Percentiles rank a stretch among this genome's conserved stretches.
These are phyloP conservation scores for Aurelia coerulea DNA, from an alignment of 30 jellyfish, hydroid and myxozoan genomes.

Conservation along the genomic window DNA sequence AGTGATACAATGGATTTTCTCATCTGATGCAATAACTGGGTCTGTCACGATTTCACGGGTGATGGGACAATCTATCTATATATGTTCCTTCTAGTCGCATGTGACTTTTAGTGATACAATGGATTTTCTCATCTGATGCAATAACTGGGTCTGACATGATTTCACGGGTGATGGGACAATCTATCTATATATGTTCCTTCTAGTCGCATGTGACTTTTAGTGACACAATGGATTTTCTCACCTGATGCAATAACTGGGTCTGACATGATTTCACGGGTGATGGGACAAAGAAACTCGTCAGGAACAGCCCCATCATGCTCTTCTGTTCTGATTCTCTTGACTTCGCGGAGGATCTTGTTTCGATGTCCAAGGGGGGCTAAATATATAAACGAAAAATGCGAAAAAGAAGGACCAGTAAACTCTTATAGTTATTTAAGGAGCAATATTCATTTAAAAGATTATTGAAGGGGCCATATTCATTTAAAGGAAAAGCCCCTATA, in stretches of 20 bases:
- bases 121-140: constrained; percentile 74
- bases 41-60: constrained; percentile 86
- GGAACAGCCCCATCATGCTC: constrained; percentile 75
- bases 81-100: no score
- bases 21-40: constrained; percentile 95
- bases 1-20: background rate
- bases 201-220: no score
- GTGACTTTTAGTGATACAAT: no score
- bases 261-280: constrained; percentile 83
- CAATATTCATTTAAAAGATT: no score
- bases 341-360: constrained; percentile 79
- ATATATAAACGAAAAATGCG: background rate
- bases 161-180: constrained; percentile 89
- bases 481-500: no score
- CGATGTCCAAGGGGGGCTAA: constrained; percentile 97
- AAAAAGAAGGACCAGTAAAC: background rate
- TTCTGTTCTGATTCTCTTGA: constrained; percentile 42
- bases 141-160: constrained; percentile 91
- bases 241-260: constrained; percentile 98
- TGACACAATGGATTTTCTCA: background rate
- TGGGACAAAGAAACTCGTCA: constrained; percentile 93
- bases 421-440: no score
- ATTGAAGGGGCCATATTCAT: no score
- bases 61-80: constrained; percentile 63
- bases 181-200: no score